phyloP scores from a whole-genome alignment of 2,888 invertebrate genomes.

The Carpatolechia fugitivella region DNA sequence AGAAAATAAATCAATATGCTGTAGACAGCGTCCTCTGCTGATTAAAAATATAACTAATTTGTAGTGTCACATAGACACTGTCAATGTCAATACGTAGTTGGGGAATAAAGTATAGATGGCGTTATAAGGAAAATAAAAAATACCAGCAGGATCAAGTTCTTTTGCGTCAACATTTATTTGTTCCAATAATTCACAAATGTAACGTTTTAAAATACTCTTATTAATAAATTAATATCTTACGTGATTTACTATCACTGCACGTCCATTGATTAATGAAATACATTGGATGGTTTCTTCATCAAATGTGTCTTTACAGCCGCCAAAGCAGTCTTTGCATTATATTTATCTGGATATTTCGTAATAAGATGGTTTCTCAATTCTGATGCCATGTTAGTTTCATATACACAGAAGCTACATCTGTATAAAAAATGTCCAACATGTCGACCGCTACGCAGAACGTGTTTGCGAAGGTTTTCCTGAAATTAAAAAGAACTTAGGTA shows the following conservation, averaged over 20 bases:
- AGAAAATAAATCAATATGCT: not conserved
- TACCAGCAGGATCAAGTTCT: too few species aligned
- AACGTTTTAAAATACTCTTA: too few species aligned
- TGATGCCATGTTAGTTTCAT: constrained; percentile 82
- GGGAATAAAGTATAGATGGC: too few species aligned
- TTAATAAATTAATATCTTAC: too few species aligned
- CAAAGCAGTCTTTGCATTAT: constrained; percentile 69
- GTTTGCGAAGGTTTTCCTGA: constrained; percentile 93
- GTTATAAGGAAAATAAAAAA: too few species aligned
- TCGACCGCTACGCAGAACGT: constrained; percentile 87
- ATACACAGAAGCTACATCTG: constrained; percentile 84
- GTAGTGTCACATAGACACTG: too few species aligned
- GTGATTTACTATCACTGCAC: too few species aligned
- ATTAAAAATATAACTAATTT: not conserved
- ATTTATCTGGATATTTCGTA: constrained; percentile 75
- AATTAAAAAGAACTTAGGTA: constrained; percentile 32
- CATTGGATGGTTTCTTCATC: too few species aligned
- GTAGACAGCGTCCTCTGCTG: not conserved
- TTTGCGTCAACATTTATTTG: too few species aligned
- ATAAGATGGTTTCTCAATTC: constrained; percentile 84
- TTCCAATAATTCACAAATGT: too few species aligned
- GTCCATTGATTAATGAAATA: too few species aligned
- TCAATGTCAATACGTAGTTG: too few species aligned
- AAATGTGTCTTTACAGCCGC: constrained; percentile 58
- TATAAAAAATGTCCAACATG: constrained; percentile 90